Evolutionary conservation across 1,140 invertebrate species (phyloP).

Genomic region (Conopomorpha cramerella): DNA sequence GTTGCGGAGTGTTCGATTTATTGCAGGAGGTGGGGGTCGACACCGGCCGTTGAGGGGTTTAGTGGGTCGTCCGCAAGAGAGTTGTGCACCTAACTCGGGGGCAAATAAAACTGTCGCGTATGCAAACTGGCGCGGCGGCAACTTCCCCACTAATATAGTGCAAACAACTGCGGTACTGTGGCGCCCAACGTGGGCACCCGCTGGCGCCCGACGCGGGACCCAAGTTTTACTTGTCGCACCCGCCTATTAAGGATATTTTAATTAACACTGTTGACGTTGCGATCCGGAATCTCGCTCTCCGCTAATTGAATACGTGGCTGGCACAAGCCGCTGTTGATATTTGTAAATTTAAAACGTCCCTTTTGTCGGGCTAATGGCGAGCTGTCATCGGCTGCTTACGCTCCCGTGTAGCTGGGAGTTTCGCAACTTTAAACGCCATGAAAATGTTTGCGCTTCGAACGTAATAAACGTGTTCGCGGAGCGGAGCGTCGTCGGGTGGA

Average conservation of each 20-base stretch:
- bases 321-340: conserved; percentile 23
- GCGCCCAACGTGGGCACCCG: conserved; percentile 28
- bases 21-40: background rate
- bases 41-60: conserved; percentile 10
- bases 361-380: no score
- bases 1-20: background rate
- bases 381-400: no score
- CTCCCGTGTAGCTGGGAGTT: background rate
- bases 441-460: conserved; percentile 7
- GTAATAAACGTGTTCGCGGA: no score
- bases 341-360: conserved; percentile 22
- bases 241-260: conserved; percentile 46
- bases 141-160: conserved; percentile 45
- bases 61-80: no score
- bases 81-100: no score
- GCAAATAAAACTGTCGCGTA: conserved; percentile 46
- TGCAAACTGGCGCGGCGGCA: conserved; percentile 31
- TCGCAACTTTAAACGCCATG: background rate
- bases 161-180: conserved; percentile 42
- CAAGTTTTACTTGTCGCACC: conserved; percentile 13
- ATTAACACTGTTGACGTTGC: conserved; percentile 41
- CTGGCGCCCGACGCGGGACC: conserved; percentile 8
- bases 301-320: conserved; percentile 41
- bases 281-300: conserved; percentile 41
- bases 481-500: no score